Conservation (phyloP, 2,113 vertebrate species). For the Cromileptes altivelis region DNA sequence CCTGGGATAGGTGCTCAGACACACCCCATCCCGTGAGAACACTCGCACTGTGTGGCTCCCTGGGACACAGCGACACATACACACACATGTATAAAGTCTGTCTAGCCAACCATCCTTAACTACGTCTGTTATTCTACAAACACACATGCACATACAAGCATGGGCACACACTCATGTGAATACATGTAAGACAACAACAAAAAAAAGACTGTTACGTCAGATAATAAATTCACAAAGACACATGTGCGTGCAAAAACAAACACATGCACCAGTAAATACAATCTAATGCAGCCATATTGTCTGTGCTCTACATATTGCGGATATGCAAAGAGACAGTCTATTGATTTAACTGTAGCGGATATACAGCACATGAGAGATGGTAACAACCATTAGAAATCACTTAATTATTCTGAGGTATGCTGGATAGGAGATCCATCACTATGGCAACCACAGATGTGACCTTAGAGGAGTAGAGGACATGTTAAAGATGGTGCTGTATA, state of each 20-base stretch:
- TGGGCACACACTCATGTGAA: background rate
- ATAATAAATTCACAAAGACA: background rate
- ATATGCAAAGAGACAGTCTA: conserved; percentile 1
- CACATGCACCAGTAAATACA: background rate
- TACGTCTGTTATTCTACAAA: conserved; percentile 25
- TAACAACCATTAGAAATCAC: conserved; percentile 5
- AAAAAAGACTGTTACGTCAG: background rate
- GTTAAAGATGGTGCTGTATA: conserved; percentile 1
- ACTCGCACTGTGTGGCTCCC: conserved; percentile 41
- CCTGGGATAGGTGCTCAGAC: conserved; percentile 62
- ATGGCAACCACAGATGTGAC: conserved; percentile 55
- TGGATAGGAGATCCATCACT: conserved; percentile 26
- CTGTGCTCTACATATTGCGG: background rate
- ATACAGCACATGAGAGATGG: background rate
- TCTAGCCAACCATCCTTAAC: conserved; percentile 54
- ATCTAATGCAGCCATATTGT: background rate
- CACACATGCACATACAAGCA: background rate
- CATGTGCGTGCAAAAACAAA: background rate
- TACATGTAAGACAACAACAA: background rate
- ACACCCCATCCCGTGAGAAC: conserved; percentile 74
- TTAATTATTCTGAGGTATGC: conserved; percentile 23
- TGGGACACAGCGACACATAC: conserved; percentile 35
- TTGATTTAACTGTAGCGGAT: conserved; percentile 27
- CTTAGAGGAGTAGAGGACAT: conserved; percentile 37
- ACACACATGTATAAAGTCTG: conserved; percentile 36